phyloP scores from a whole-genome alignment of 2,797 vertebrate species.

The Leucoraja ocellata region DNA sequence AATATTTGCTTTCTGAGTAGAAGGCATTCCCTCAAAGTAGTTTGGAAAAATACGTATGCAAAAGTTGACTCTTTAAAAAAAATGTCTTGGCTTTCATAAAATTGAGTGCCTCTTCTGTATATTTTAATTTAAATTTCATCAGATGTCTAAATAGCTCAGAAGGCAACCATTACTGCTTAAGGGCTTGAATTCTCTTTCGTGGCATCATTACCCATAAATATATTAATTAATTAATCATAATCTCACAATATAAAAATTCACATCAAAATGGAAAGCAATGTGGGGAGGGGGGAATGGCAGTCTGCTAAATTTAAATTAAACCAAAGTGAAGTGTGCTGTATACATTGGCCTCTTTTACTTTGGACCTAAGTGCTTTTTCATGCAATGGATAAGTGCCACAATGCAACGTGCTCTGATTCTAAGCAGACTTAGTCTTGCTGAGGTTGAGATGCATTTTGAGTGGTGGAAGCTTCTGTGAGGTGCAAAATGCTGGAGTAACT shows the following conservation, averaged over 20 bases:
- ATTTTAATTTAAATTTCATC: background rate
- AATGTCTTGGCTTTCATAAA: background rate
- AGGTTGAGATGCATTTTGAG: background rate
- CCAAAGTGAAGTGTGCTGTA: background rate
- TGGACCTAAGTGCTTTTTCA: background rate
- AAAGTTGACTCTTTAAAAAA: background rate
- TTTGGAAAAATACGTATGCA: background rate
- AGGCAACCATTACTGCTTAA: background rate
- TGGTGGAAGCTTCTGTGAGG: background rate
- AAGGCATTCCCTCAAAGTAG: background rate
- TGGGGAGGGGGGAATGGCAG: no score
- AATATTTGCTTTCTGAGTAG: background rate
- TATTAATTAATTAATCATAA: no score
- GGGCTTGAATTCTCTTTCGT: background rate
- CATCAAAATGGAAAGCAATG: no score
- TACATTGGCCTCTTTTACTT: background rate
- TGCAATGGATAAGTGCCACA: background rate
- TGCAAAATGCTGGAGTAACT: no score
- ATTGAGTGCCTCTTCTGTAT: background rate
- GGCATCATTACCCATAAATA: no score
- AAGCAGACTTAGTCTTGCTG: background rate
- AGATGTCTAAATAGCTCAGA: background rate
- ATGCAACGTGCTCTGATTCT: no score
- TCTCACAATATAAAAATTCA: no score
- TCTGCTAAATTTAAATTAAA: background rate